Evolutionary conservation across 2,113 vertebrate species (phyloP).

Genomic region (Tangachromis dhanisi): DNA sequence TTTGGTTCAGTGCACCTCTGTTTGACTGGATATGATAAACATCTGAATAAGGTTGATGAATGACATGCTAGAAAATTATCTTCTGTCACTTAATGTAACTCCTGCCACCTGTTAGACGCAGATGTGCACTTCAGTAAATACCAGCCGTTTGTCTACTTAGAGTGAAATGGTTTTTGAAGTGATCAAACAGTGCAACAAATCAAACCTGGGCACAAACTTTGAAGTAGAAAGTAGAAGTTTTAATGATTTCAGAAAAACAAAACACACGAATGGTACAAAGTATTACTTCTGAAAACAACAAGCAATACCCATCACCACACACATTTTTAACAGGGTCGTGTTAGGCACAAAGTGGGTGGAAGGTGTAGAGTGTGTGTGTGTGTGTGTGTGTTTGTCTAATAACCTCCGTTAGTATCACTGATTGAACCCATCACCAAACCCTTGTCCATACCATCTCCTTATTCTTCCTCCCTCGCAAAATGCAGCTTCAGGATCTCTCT

Average conservation of each 20-base stretch:
- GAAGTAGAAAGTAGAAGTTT: slow-evolving; percentile 50
- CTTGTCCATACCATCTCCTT: slow-evolving; percentile 28
- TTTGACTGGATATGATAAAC: not conserved
- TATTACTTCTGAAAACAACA: slow-evolving; percentile 39
- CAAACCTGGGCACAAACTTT: slow-evolving; percentile 2
- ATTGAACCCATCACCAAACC: slow-evolving; percentile 1
- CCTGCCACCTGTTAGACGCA: slow-evolving; percentile 27
- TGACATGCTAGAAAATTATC: not conserved
- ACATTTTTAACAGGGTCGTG: slow-evolving; percentile 36
- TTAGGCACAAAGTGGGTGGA: slow-evolving; percentile 70
- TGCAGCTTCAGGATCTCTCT: not conserved
- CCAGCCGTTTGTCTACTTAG: not conserved
- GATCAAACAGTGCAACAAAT: not conserved
- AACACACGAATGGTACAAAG: slow-evolving; percentile 65
- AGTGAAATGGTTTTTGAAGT: not conserved
- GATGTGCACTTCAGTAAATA: not conserved
- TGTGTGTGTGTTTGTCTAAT: slow-evolving; percentile 20
- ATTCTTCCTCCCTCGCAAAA: slow-evolving; percentile 33
- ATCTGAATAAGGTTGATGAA: not conserved
- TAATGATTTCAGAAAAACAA: slow-evolving; percentile 68
- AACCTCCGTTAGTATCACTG: slow-evolving; percentile 24
- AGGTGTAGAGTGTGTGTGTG: not conserved
- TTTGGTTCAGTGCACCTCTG: not conserved
- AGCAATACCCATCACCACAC: slow-evolving; percentile 25
- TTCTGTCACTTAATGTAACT: not conserved